These are phyloP conservation scores for Ophion obscuratus DNA, from an alignment of 2,888 invertebrate genomes.

Conservation along the genomic window DNA sequence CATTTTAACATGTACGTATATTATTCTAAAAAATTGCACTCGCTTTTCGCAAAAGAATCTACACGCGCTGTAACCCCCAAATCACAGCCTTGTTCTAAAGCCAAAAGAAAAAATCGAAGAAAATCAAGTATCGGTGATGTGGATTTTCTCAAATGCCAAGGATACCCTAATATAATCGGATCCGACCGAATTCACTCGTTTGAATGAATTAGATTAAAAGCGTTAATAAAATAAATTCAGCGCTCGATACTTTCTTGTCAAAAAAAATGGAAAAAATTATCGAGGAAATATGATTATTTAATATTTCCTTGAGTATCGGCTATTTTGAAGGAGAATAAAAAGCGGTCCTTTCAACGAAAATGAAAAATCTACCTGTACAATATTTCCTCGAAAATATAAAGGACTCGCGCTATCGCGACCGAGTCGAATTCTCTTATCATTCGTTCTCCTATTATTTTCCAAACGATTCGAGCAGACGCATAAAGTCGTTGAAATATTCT, in stretches of 20 bases:
- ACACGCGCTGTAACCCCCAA: conserved; percentile 63
- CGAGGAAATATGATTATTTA: neutral
- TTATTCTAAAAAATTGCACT: conserved; percentile 74
- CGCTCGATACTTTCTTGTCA: neutral
- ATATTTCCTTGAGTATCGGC: neutral
- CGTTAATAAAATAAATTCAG: neutral
- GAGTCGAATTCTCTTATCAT: neutral
- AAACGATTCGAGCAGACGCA: neutral
- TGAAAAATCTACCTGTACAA: neutral
- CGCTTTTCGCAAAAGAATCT: conserved; percentile 61
- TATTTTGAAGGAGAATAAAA: neutral
- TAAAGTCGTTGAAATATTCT: too few species aligned
- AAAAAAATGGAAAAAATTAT: neutral
- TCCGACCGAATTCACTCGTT: neutral
- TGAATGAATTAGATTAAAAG: neutral
- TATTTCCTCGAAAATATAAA: neutral
- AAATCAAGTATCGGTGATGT: neutral
- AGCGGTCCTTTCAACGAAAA: neutral
- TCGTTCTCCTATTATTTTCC: neutral
- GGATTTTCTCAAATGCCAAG: neutral
- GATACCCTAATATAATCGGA: neutral
- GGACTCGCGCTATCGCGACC: neutral
- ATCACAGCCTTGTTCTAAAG: conserved; percentile 76
- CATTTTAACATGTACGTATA: conserved; percentile 66
- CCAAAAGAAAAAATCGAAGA: conserved; percentile 40